Evolutionary conservation across 2,888 invertebrate species (phyloP).

Genomic region (Hydroisotoma schaefferi): DNA sequence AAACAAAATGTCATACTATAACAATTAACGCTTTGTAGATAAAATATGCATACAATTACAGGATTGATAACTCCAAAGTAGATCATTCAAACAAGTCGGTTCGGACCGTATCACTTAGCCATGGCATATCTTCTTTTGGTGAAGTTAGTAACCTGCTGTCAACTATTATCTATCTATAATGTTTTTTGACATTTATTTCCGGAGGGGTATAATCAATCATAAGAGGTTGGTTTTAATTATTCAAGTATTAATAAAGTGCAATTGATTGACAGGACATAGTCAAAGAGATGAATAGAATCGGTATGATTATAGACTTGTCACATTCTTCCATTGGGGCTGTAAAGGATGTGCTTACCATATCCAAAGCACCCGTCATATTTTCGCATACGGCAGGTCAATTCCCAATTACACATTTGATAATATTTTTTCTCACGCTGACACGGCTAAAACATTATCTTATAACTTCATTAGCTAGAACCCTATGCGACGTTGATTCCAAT

Average conservation of each 20-base stretch:
- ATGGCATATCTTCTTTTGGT: slow-evolving; percentile 38
- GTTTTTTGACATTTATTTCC: no score
- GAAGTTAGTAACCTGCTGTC: slow-evolving; percentile 30
- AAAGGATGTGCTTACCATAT: slow-evolving; percentile 60
- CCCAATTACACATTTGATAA: not conserved
- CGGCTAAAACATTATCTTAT: not conserved
- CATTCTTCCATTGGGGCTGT: slow-evolving; percentile 63
- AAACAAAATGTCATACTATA: no score
- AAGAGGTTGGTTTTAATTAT: no score
- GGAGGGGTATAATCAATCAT: no score
- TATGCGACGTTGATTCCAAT: slow-evolving; percentile 62
- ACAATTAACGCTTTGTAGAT: not conserved
- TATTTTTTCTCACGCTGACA: not conserved
- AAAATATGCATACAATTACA: slow-evolving; percentile 3
- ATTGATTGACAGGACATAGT: slow-evolving; percentile 38
- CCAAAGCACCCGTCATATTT: slow-evolving; percentile 55
- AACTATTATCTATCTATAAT: no score
- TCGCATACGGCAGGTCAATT: slow-evolving; percentile 60
- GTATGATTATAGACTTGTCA: slow-evolving; percentile 65
- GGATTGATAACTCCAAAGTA: slow-evolving; percentile 31
- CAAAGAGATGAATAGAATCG: slow-evolving; percentile 55
- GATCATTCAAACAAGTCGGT: slow-evolving; percentile 26
- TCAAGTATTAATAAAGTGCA: not conserved
- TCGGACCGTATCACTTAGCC: slow-evolving; percentile 21
- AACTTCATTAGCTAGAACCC: slow-evolving; percentile 53